Base-by-base conservation (phyloP, 2,797 vertebrate species). In the Manis crassicaudata region DNA sequence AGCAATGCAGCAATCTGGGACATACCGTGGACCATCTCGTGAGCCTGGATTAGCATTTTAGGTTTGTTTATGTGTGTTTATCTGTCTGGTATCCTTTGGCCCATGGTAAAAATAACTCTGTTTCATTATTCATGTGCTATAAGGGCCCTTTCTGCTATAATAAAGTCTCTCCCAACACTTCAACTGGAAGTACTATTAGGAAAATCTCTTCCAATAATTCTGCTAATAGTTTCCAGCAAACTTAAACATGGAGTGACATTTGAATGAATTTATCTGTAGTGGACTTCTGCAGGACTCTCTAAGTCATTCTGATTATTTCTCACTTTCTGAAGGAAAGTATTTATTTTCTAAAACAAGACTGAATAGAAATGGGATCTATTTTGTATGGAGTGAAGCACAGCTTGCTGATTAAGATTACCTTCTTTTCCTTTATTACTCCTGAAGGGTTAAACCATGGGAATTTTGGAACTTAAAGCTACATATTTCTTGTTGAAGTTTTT, bases 241-340 rank as follows among this genome's bases (percentile, higher is more conserved):
- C 76, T 89, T 96, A 92, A 97, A 95, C 94, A 77, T 95, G 52
- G 79, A 96, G 83, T 7, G 3, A 89, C 63, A 93, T 94, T 96
- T 84, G 65, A 97, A 96, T 96, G 88, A 96, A 97, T 95, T 86
- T 96, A 91, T 96, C 96, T 97, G 85, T 84, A 95, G 92, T 92
- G 90, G 82, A 63, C 82, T 96, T 91, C 92, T 86, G 68, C 29
- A 89, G 86, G 77, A 96, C 97, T 96, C 96, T 93, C 73, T 95
- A 95, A 97, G 82, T 96, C 92, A 96, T 95, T 95, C 95, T 96
- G 92, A 96, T 96, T 97, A 81, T 96, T 91, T 96, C 90, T 95
- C 68, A 43, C 67, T 94, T 96, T 95, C 92, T 84, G 63, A 54
- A 95, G 92, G 63, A 90, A 89, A 96, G 85, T 88, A 96, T 97